Base-by-base conservation (phyloP, 2,113 vertebrate genomes). In the Megalops atlanticus region DNA sequence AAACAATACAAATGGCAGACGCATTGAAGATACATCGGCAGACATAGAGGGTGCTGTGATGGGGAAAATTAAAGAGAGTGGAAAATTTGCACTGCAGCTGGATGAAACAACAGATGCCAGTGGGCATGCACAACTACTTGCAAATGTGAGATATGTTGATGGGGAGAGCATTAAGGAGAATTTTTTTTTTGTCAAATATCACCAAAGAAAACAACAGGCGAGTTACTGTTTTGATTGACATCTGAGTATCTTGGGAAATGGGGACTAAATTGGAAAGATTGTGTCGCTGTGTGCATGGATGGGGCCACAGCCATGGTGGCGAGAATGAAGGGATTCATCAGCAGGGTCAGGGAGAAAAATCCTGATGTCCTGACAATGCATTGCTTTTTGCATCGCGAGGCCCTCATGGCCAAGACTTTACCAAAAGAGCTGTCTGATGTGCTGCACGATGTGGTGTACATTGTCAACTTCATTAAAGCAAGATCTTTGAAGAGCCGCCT, bases 21-120 rank as follows among this genome's bases (percentile, higher is more conserved):
- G 43, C 43, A 45, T 45, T 45, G 43, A 45, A 45, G 43, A 45
- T 45, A 45, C 14, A 18, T 68, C 58, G 18, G 74, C 21, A 75
- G 74, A 75, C 4, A 75, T 68, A n/a, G 68, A 80, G 43, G 70
- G 12, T 71, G 41, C 58, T 24, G 14, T 80, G 27, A 12, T 39
- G 11, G 64, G 68, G 21, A 80, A 73, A 73, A 14, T 15, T 45
- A n/a, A 35, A 27, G 36, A 58, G 40, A n/a, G 68, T 40, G 18
- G 43, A 49, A 80, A 14, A 38, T 80, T 80, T 80, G 16, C 78
- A 72, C 11, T 72, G 38, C 16, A 70, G 39, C 35, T 24, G 39
- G n/a, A 80, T n/a, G 38, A 80, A 47, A 71, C 78, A 71, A 80
- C 64, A 33, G 78, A 80, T 72, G 31, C 41, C 24, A 80, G 64